These are phyloP conservation scores for Pseudanteris insignis DNA, from an alignment of 2,888 invertebrate genomes.

Conservation along the genomic window DNA sequence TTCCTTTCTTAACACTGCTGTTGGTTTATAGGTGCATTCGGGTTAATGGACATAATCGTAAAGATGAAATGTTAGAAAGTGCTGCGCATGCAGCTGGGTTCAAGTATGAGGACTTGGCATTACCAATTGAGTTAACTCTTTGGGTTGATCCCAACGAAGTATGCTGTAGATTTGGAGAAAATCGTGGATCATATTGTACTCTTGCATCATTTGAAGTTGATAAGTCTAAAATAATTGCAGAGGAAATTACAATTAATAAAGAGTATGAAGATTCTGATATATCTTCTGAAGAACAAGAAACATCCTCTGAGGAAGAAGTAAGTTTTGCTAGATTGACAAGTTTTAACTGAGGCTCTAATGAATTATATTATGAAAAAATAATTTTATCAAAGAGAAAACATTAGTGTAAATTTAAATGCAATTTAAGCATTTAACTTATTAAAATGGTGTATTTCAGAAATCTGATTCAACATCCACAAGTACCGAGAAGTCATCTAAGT, in stretches of 20 bases:
- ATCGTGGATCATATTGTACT: slow-evolving; percentile 73
- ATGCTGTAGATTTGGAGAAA: slow-evolving; percentile 71
- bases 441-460: slow-evolving; percentile 9
- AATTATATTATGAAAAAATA: too few relatives aligned
- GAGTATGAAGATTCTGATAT: slow-evolving; percentile 20
- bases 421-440: not conserved
- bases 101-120: slow-evolving; percentile 70
- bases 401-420: too few relatives aligned
- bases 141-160: slow-evolving; percentile 81
- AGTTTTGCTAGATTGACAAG: too few relatives aligned
- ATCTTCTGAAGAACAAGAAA: slow-evolving; percentile 27
- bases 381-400: too few relatives aligned
- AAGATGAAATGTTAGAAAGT: slow-evolving; percentile 74
- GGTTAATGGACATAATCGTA: slow-evolving; percentile 73
- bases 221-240: slow-evolving; percentile 48
- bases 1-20: not conserved
- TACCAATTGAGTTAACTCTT: slow-evolving; percentile 78
- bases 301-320: slow-evolving; percentile 33
- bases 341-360: too few relatives aligned
- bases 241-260: slow-evolving; percentile 26
- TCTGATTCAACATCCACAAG: slow-evolving; percentile 21
- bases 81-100: slow-evolving; percentile 75
- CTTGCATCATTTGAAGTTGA: slow-evolving; percentile 70
- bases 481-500: slow-evolving; percentile 20
- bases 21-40: slow-evolving; percentile 69